A percentile compares a stretch with the other conserved stretches of the same genome.
phyloP scores from a whole-genome alignment of 1,140 invertebrate genomes.

The Rhyacophila brunnea region DNA sequence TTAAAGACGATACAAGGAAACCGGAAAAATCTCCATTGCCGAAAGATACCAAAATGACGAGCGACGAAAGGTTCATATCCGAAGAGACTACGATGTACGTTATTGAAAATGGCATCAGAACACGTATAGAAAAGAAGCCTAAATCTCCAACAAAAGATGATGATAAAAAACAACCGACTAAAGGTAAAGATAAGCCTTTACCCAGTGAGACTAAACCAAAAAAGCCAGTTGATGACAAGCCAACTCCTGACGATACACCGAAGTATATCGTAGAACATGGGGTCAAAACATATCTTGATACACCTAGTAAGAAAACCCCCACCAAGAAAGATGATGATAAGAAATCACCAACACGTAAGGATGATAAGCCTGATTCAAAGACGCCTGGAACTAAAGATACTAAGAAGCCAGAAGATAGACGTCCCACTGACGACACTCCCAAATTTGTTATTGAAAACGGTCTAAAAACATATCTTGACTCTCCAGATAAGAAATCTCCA shows the following conservation, averaged over 20 bases:
- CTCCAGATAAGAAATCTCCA: slow-evolving; percentile 7
- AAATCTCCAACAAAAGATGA: no score
- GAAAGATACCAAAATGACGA: slow-evolving; percentile 6
- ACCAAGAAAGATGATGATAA: slow-evolving; percentile 14
- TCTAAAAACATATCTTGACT: slow-evolving; percentile 46
- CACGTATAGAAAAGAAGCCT: not conserved
- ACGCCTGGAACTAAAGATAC: not conserved
- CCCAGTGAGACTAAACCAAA: not conserved
- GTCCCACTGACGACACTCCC: slow-evolving; percentile 2
- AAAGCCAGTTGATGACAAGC: slow-evolving; percentile 14
- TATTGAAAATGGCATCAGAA: slow-evolving; percentile 21
- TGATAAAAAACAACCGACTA: not conserved
- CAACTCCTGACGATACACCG: not conserved
- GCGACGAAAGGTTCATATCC: no score
- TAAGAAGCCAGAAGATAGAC: slow-evolving; percentile 2
- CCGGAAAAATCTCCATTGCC: slow-evolving; percentile 4
- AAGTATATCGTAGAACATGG: slow-evolving; percentile 15
- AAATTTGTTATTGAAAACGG: slow-evolving; percentile 52
- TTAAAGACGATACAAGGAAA: slow-evolving; percentile 4
- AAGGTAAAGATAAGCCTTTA: no score
- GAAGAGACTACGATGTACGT: slow-evolving; percentile 18
- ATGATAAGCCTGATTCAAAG: not conserved
- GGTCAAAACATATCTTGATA: slow-evolving; percentile 7
- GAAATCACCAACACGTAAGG: slow-evolving; percentile 1
- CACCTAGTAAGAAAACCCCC: not conserved